Conservation (phyloP, 2,797 vertebrate species). For the Acestrorhynchus altus region DNA sequence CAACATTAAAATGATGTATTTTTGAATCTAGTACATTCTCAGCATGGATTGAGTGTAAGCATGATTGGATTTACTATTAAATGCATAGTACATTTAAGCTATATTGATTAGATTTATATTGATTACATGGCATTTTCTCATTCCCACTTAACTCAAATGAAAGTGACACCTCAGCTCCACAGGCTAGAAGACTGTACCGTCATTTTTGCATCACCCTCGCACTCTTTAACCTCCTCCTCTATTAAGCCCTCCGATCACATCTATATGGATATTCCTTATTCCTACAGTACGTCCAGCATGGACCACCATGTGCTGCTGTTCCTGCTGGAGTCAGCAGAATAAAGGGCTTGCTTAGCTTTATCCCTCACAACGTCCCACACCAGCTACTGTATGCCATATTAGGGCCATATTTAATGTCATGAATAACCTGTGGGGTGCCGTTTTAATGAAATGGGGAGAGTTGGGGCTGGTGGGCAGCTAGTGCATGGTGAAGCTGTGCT, state of each 20-base stretch:
- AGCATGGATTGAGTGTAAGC: no score
- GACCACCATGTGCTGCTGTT: neutral
- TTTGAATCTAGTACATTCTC: no score
- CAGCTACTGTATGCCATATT: neutral
- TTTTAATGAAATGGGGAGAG: neutral
- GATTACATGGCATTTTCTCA: no score
- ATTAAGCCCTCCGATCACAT: neutral
- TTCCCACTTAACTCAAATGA: no score
- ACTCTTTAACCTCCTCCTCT: neutral
- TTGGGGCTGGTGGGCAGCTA: neutral
- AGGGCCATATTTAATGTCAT: neutral
- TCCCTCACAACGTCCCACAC: neutral
- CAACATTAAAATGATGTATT: no score
- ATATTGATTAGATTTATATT: no score
- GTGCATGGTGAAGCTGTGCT: constrained; percentile 7
- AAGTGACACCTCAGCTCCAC: no score
- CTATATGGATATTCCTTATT: neutral
- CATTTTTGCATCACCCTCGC: neutral
- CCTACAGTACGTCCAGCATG: neutral
- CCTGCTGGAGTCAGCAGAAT: neutral
- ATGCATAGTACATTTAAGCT: no score
- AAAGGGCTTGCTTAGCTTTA: neutral
- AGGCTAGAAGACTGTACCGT: no score
- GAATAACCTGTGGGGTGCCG: neutral
- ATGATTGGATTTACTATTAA: no score